Evolutionary conservation across 2,113 vertebrate species (phyloP).

Genomic region (Chascanopsetta lugubris): DNA sequence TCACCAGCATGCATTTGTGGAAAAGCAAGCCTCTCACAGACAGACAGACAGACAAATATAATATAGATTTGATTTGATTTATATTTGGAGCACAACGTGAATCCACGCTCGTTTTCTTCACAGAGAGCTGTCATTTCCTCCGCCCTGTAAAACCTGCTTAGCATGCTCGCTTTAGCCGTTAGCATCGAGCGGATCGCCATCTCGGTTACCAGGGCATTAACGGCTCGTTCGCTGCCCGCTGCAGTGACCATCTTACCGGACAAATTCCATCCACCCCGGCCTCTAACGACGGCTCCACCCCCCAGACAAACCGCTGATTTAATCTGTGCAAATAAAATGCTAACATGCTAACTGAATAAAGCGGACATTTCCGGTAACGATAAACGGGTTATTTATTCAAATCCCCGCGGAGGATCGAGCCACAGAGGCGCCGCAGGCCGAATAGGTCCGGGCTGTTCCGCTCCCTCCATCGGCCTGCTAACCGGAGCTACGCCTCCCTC

Average conservation of each 20-base stretch:
- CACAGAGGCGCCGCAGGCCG: background rate
- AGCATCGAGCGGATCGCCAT: constrained; percentile 3
- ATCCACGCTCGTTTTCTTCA: too few species aligned
- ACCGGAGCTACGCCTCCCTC: constrained; percentile 76
- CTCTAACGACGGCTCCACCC: background rate
- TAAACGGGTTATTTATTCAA: background rate
- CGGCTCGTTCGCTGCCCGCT: background rate
- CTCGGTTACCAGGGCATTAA: constrained; percentile 3
- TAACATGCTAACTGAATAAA: constrained; percentile 9
- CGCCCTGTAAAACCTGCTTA: constrained; percentile 7
- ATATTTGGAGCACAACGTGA: too few species aligned
- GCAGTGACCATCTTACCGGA: background rate
- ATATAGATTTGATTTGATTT: too few species aligned
- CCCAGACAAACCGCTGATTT: background rate
- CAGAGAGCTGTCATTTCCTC: constrained; percentile 9
- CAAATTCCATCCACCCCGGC: background rate
- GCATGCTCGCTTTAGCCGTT: constrained; percentile 16
- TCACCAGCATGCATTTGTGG: too few species aligned
- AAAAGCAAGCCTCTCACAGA: background rate
- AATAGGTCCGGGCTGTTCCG: background rate
- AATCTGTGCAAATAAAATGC: too few species aligned
- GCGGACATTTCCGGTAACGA: background rate
- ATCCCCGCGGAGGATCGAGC: background rate
- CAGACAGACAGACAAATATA: background rate
- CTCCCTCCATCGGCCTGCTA: constrained; percentile 27